Evolutionary conservation across 2,888 invertebrate genomes (phyloP).

Genomic region (Acanthosepion pharaonis): DNA sequence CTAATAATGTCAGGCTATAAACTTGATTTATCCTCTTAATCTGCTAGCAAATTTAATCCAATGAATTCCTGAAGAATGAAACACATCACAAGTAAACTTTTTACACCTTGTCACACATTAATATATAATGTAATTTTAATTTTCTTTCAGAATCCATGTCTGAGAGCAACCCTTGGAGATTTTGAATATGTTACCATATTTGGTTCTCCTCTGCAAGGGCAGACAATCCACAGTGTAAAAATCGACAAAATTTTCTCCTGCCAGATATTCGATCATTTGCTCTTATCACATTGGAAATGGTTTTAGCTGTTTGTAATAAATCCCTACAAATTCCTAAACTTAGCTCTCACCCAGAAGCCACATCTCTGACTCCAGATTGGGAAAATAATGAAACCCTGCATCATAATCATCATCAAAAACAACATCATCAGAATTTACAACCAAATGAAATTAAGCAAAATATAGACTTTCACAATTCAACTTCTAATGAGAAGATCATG

Average conservation of each 20-base stretch:
- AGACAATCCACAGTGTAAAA: constrained; percentile 56
- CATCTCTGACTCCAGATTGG: not conserved
- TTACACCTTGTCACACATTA: too few relatives aligned
- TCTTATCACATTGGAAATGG: constrained; percentile 64
- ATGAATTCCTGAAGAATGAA: too few relatives aligned
- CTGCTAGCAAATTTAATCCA: too few relatives aligned
- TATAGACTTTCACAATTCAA: not conserved
- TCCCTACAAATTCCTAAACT: constrained; percentile 53
- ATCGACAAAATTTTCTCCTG: constrained; percentile 65
- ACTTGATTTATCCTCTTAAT: too few relatives aligned
- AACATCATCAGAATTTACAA: not conserved
- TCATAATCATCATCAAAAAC: not conserved
- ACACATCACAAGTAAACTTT: too few relatives aligned
- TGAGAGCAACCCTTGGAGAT: constrained; percentile 67
- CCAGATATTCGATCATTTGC: constrained; percentile 69
- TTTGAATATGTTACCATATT: constrained; percentile 67
- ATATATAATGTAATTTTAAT: too few relatives aligned
- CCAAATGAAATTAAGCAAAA: not conserved
- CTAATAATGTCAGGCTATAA: too few relatives aligned
- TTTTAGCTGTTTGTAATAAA: constrained; percentile 63
- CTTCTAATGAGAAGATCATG: not conserved
- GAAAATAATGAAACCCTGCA: not conserved
- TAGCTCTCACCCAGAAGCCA: not conserved
- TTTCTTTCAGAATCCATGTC: constrained; percentile 62
- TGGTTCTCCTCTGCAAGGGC: constrained; percentile 65